Evolutionary conservation across 2,113 vertebrate species (phyloP).

Genomic region (Larimichthys crocea): DNA sequence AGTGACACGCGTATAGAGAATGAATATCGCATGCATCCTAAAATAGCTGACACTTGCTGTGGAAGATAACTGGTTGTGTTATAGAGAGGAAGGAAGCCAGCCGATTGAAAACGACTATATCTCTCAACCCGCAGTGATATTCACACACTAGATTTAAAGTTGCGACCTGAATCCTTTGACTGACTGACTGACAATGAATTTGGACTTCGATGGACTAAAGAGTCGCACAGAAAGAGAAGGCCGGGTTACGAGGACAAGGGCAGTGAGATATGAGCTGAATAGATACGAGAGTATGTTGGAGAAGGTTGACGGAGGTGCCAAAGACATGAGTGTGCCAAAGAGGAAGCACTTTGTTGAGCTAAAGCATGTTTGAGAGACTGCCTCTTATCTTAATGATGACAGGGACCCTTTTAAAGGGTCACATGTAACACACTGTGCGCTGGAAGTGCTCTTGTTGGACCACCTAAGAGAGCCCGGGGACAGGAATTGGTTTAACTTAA

Average conservation of each 20-base stretch:
- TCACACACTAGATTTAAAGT: conserved; percentile 34
- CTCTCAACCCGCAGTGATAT: conserved; percentile 43
- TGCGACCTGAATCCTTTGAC: conserved; percentile 11
- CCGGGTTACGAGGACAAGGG: conserved; percentile 47
- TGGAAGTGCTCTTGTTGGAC: conserved; percentile 57
- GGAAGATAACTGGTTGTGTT: conserved; percentile 58
- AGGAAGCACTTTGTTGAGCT: conserved; percentile 84
- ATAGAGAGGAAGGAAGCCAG: conserved; percentile 55
- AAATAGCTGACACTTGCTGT: conserved; percentile 68
- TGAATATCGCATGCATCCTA: conserved; percentile 52
- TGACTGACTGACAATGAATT: conserved; percentile 27
- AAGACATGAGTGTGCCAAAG: conserved; percentile 79
- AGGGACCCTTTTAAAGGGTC: conserved; percentile 82
- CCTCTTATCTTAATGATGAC: conserved; percentile 85
- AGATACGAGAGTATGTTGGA: conserved; percentile 67
- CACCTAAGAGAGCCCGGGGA: conserved; percentile 28
- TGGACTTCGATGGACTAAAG: conserved; percentile 34
- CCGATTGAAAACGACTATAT: conserved; percentile 49
- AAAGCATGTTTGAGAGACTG: conserved; percentile 79
- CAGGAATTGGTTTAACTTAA: not conserved
- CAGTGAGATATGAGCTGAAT: conserved; percentile 57
- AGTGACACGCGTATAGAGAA: conserved; percentile 50
- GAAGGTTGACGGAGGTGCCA: conserved; percentile 64
- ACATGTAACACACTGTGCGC: conserved; percentile 56
- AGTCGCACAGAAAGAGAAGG: conserved; percentile 18